A percentile compares a stretch with the other conserved stretches of the same genome.
Conservation (phyloP, 1,140 invertebrate species). For the Bombus fervidus region DNA sequence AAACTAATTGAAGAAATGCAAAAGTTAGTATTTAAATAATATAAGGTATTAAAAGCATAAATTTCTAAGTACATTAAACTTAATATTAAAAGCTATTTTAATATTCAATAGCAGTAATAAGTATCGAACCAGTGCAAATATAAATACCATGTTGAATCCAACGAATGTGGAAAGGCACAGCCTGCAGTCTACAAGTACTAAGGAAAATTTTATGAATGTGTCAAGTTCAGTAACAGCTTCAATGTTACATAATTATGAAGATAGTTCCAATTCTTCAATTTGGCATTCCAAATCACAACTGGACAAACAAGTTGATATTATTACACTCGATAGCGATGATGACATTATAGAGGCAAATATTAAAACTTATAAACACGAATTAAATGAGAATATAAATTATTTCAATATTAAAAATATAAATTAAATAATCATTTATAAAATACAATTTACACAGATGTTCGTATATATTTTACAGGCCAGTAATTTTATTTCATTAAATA, state of each 20-base stretch:
- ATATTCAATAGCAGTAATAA: neutral
- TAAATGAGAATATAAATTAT: neutral
- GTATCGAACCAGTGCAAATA: too few relatives aligned
- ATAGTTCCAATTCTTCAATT: neutral
- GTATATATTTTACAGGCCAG: slow-evolving; percentile 9
- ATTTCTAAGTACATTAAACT: neutral
- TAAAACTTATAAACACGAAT: neutral
- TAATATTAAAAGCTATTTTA: neutral
- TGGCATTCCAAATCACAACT: neutral
- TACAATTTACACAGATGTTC: neutral
- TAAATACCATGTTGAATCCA: neutral
- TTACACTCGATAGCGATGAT: slow-evolving; percentile 71
- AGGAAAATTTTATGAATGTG: neutral
- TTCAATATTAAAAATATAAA: neutral
- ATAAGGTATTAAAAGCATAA: neutral
- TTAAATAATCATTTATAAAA: slow-evolving; percentile 5
- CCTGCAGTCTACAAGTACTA: neutral
- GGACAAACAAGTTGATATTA: slow-evolving; percentile 13
- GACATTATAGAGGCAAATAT: slow-evolving; percentile 67
- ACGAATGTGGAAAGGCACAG: neutral
- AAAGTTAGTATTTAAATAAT: slow-evolving; percentile 21
- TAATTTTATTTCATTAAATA: neutral
- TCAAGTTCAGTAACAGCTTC: neutral
- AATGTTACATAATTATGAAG: neutral
- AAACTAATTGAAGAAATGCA: neutral